phyloP scores from a whole-genome alignment of 2,113 vertebrate species.

The Carlito syrichta region DNA sequence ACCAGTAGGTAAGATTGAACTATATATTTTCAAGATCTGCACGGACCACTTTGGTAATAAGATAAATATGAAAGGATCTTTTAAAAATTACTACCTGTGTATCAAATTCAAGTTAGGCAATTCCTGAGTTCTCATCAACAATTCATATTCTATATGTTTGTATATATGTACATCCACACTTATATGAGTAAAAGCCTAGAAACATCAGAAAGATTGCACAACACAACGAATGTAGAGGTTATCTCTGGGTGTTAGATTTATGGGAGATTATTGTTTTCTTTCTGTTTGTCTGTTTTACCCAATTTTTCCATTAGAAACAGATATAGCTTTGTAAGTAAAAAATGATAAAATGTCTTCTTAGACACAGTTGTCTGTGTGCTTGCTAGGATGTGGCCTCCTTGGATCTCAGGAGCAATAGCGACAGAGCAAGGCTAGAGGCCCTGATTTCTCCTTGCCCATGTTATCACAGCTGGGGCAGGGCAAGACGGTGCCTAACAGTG shows the following conservation, averaged over 20 bases:
- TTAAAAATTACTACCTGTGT: background rate
- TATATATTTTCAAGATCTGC: background rate
- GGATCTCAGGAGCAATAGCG: background rate
- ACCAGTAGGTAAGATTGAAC: background rate
- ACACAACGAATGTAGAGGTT: background rate
- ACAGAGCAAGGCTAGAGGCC: background rate
- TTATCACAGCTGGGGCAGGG: background rate
- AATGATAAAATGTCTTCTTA: too few relatives aligned
- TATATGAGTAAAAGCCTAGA: background rate
- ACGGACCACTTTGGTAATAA: background rate
- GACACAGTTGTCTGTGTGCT: background rate
- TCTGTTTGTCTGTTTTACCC: background rate
- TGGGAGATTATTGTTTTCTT: background rate
- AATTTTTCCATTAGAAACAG: background rate
- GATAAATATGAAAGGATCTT: background rate
- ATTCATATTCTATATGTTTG: background rate
- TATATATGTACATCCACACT: background rate
- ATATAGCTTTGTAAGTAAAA: too few relatives aligned
- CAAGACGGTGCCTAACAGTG: background rate
- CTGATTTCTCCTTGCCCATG: background rate
- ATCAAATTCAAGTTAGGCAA: background rate
- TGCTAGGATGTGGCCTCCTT: background rate
- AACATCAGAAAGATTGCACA: background rate
- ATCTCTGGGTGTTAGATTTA: background rate
- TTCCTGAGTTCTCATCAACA: background rate